phyloP scores from a whole-genome alignment of 2,797 vertebrate genomes.

The Falco rusticolus region DNA sequence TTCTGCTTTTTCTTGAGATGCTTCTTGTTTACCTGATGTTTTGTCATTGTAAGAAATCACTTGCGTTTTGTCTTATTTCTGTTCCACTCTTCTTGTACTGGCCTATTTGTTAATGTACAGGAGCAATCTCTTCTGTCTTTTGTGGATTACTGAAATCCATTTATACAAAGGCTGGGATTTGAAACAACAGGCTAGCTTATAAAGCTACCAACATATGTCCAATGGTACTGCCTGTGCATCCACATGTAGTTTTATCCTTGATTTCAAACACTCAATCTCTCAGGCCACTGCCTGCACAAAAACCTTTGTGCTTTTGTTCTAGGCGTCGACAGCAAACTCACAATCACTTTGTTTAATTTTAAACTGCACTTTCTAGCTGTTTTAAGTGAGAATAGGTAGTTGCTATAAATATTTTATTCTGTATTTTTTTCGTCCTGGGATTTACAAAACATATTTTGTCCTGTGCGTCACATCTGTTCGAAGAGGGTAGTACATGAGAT shows the following conservation, averaged over 20 bases:
- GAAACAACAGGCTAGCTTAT: slow-evolving; percentile 48
- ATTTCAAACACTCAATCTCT: neutral
- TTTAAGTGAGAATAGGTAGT: neutral
- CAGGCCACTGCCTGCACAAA: neutral
- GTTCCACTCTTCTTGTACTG: neutral
- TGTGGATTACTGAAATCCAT: slow-evolving; percentile 61
- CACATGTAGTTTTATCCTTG: neutral
- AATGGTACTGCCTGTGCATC: neutral
- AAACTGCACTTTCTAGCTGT: neutral
- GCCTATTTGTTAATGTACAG: neutral
- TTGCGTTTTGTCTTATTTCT: neutral
- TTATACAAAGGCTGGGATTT: slow-evolving; percentile 59
- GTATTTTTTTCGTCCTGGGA: neutral
- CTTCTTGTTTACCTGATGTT: neutral
- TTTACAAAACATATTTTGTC: neutral
- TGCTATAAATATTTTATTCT: neutral
- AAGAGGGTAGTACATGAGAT: neutral
- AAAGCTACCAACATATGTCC: slow-evolving; percentile 34
- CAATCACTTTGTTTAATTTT: neutral
- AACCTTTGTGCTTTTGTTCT: neutral
- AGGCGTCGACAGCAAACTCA: neutral
- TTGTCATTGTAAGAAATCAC: neutral
- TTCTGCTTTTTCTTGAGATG: neutral
- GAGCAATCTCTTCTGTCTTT: neutral
- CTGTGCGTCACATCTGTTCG: neutral